Evolutionary conservation across 2,113 vertebrate species (phyloP).

Genomic region (Eupsittula cactorum): DNA sequence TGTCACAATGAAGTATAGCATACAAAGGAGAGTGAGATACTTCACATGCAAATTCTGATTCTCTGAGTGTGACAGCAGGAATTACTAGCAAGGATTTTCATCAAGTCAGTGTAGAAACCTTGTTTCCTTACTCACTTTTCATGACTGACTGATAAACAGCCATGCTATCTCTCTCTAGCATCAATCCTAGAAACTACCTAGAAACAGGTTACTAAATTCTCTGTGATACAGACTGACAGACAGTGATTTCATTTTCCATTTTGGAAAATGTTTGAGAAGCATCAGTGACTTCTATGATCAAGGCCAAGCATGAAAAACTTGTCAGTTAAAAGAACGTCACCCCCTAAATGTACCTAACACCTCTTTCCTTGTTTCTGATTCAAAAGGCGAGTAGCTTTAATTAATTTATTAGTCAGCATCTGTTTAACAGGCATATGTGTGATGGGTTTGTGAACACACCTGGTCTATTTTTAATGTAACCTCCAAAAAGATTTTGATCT

Average conservation of each 20-base stretch:
- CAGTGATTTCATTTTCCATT: background rate
- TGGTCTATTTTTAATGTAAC: constrained; percentile 13
- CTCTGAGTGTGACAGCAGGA: background rate
- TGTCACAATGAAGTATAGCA: background rate
- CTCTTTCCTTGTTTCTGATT: constrained; percentile 53
- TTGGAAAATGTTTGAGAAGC: background rate
- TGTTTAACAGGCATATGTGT: constrained; percentile 36
- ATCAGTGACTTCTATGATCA: background rate
- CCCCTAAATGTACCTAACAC: constrained; percentile 49
- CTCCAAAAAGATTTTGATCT: constrained; percentile 21
- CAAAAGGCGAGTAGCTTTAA: constrained; percentile 26
- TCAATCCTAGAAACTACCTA: background rate
- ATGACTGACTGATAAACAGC: background rate
- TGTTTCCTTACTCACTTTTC: background rate
- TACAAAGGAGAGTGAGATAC: background rate
- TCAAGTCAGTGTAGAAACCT: background rate
- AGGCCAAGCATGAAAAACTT: constrained; percentile 73
- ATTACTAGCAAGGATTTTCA: background rate
- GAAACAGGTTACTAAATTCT: background rate
- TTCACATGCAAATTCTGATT: background rate
- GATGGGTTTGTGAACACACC: constrained; percentile 30
- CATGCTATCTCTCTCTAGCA: background rate
- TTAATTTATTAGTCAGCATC: constrained; percentile 58
- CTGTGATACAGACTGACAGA: background rate
- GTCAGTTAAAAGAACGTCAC: constrained; percentile 14